Percentiles rank a stretch among this genome's conserved stretches.
These are phyloP conservation scores for Colinus virginianus DNA, from an alignment of 2,113 vertebrate genomes.

Conservation along the genomic window DNA sequence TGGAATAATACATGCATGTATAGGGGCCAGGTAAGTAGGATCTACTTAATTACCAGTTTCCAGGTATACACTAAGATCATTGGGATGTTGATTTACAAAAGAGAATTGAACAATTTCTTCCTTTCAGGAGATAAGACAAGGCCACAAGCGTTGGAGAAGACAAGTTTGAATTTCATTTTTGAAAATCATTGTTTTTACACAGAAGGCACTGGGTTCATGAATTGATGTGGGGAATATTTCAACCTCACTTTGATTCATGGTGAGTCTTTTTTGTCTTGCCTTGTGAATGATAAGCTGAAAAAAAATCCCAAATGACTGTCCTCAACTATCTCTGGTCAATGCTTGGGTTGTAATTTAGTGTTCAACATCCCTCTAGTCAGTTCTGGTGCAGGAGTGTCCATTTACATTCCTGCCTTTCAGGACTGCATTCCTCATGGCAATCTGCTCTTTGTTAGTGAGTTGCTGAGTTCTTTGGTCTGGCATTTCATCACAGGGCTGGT, in stretches of 20 bases:
- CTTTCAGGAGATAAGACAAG: not conserved
- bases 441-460: not conserved
- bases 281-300: not conserved
- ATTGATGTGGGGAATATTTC: not conserved
- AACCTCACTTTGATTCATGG: not conserved
- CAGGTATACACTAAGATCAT: not conserved
- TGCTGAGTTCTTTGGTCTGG: not conserved
- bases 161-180: not conserved
- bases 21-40: not conserved
- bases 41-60: not conserved
- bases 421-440: not conserved
- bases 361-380: not conserved
- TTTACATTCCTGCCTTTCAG: slow-evolving; percentile 38
- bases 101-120: not conserved
- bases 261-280: not conserved
- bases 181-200: not conserved
- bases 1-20: not conserved
- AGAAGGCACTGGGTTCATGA: not conserved
- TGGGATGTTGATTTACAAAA: not conserved
- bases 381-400: slow-evolving; percentile 14
- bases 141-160: not conserved
- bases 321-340: not conserved
- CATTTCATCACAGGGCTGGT: not conserved
- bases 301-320: not conserved
- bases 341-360: not conserved